Conservation (phyloP, 2,797 vertebrate genomes). For the Nannoperca australis region DNA sequence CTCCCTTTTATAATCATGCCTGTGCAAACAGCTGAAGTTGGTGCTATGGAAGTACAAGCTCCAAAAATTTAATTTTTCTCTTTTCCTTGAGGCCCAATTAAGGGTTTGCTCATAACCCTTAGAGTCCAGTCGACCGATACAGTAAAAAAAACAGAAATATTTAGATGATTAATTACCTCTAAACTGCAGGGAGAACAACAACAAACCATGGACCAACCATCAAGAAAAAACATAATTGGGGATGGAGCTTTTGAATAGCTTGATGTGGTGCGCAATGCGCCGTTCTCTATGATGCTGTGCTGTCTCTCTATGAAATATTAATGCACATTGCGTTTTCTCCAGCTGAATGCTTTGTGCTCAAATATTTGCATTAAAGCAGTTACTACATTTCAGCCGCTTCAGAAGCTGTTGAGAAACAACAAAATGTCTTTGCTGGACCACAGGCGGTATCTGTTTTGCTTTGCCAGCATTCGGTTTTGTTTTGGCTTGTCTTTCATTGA, state of each 20-base stretch:
- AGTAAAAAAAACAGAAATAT: slow-evolving; percentile 49
- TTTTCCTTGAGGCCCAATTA: slow-evolving; percentile 70
- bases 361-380: slow-evolving; percentile 59
- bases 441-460: slow-evolving; percentile 2
- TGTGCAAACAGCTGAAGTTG: slow-evolving; percentile 38
- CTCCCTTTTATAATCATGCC: slow-evolving; percentile 28
- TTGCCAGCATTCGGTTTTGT: slow-evolving; percentile 5
- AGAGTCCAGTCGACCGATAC: slow-evolving; percentile 45
- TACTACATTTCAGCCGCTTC: slow-evolving; percentile 46
- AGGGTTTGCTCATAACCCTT: slow-evolving; percentile 46
- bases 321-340: slow-evolving; percentile 59
- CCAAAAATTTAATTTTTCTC: slow-evolving; percentile 33
- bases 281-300: slow-evolving; percentile 41
- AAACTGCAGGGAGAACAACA: slow-evolving; percentile 54
- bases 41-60: slow-evolving; percentile 10
- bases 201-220: slow-evolving; percentile 31
- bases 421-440: slow-evolving; percentile 19
- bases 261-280: slow-evolving; percentile 13
- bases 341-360: slow-evolving; percentile 52
- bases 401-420: slow-evolving; percentile 36
- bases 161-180: slow-evolving; percentile 70
- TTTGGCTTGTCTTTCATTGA: slow-evolving; percentile 23
- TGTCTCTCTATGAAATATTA: slow-evolving; percentile 61
- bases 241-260: slow-evolving; percentile 27
- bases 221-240: slow-evolving; percentile 53